phyloP scores from a whole-genome alignment of 2,113 vertebrate species.

The Pterophyllum scalare region DNA sequence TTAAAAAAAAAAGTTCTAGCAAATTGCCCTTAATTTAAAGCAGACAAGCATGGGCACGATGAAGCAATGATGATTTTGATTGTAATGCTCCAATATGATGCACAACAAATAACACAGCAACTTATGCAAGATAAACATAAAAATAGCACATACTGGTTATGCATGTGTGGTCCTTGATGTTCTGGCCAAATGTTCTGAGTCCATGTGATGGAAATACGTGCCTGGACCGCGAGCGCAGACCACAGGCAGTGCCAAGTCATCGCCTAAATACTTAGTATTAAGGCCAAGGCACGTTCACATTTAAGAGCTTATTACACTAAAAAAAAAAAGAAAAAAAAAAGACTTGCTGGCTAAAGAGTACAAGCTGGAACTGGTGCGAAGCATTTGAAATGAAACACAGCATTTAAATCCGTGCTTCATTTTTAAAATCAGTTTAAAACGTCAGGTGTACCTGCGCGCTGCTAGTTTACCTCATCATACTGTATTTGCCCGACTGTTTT shows the following conservation, averaged over 20 bases:
- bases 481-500: conserved; percentile 8
- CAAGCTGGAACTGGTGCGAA: conserved; percentile 35
- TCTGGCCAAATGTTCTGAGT: conserved; percentile 38
- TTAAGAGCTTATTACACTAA: conserved; percentile 38
- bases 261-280: neutral
- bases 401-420: conserved; percentile 17
- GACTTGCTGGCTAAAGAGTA: conserved; percentile 8
- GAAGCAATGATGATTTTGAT: conserved; percentile 23
- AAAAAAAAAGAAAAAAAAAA: neutral
- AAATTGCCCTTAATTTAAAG: conserved; percentile 33
- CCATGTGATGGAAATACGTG: conserved; percentile 22
- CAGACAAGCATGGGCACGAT: conserved; percentile 7
- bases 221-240: conserved; percentile 20
- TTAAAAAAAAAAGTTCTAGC: conserved; percentile 25
- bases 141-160: conserved; percentile 35
- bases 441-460: conserved; percentile 23
- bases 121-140: conserved; percentile 19
- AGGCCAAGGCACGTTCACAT: conserved; percentile 43
- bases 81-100: conserved; percentile 30
- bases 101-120: conserved; percentile 31
- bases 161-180: conserved; percentile 37
- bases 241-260: conserved; percentile 23
- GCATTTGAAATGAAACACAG: conserved; percentile 38
- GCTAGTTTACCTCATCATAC: conserved; percentile 9
- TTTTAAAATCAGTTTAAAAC: conserved; percentile 18